Evolutionary conservation across 1,140 invertebrate genomes (phyloP), one percentile per base, ranked within the genome.

Genomic region (Megathymus violae): DNA sequence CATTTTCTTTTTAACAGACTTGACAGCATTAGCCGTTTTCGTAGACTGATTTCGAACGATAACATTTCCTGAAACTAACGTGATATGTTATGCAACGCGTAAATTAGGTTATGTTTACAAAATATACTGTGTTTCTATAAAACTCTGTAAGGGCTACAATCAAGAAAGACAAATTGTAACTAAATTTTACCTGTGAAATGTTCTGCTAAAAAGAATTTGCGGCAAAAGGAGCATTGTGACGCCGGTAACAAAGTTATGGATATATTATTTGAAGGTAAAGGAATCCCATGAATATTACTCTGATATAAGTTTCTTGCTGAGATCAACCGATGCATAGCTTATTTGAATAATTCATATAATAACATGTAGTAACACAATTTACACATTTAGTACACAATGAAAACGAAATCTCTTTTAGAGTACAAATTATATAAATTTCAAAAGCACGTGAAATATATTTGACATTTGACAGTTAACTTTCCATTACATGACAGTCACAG

Each of bases 171-270:
- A 1, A 11, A 36, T 6, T 34, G 11, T 44, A 44, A 31, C 6
- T 10, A 43, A 43, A 59, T 11, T 17, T 27, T 80, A 89, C 87
- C 87, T 83, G 76, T 62, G 66, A 66, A 69, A 19, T 76, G 64
- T 15, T 73, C 73, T 48, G 76, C 71, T 66, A 85, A 69, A 51
- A 89, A 69, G 56, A 82, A 73, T 77, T 79, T 87, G 46, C 75
- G 82, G 60, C 88, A 90, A 76, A 83, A 88, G 27, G 81, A 82
- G 76, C 88, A 90, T 88, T 85, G 85, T 77, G 85, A 73, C 46
- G 85, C 76, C 11, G 71, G 64, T 38, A 72, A 56, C 27, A 73
- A 62, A 64, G 54, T 78, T 71, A 68, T 80, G 3, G 78, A 50
- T n/a, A 71, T 62, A 73, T 67, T 79, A 56, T 64, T 79, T 22